These are phyloP conservation scores for Tetramorium alpestre DNA, from an alignment of 1,140 invertebrate genomes.

Conservation along the genomic window DNA sequence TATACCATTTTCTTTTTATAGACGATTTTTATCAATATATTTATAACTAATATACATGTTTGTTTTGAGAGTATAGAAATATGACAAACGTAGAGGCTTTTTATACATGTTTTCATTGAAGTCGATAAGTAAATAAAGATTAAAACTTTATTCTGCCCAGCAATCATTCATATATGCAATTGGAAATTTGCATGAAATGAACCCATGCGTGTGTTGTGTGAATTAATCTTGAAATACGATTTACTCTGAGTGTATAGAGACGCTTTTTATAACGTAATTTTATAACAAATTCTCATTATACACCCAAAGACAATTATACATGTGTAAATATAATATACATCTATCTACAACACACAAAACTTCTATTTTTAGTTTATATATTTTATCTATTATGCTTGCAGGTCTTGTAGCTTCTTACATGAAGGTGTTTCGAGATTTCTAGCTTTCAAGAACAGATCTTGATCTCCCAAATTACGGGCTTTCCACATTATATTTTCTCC, in stretches of 20 bases:
- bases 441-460: slow-evolving; percentile 91
- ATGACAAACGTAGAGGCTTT: not conserved
- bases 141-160: not conserved
- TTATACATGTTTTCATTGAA: not conserved
- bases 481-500: slow-evolving; percentile 95
- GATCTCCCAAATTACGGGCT: slow-evolving; percentile 93
- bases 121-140: not conserved
- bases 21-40: not conserved
- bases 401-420: slow-evolving; percentile 93
- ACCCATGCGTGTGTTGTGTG: slow-evolving; percentile 10
- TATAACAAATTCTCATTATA: slow-evolving; percentile 54
- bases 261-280: slow-evolving; percentile 21
- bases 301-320: slow-evolving; percentile 60
- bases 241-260: slow-evolving; percentile 49
- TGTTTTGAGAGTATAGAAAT: not conserved
- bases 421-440: slow-evolving; percentile 94
- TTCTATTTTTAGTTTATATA: slow-evolving; percentile 61
- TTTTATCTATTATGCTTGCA: slow-evolving; percentile 72
- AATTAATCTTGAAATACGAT: slow-evolving; percentile 27
- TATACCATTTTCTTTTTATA: not conserved
- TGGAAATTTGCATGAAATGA: slow-evolving; percentile 56
- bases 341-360: slow-evolving; percentile 73
- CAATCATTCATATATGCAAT: slow-evolving; percentile 42
- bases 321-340: slow-evolving; percentile 71
- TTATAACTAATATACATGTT: not conserved